phyloP scores from a whole-genome alignment of 2,113 vertebrate species.

The Nothocercus nigrocapillus region DNA sequence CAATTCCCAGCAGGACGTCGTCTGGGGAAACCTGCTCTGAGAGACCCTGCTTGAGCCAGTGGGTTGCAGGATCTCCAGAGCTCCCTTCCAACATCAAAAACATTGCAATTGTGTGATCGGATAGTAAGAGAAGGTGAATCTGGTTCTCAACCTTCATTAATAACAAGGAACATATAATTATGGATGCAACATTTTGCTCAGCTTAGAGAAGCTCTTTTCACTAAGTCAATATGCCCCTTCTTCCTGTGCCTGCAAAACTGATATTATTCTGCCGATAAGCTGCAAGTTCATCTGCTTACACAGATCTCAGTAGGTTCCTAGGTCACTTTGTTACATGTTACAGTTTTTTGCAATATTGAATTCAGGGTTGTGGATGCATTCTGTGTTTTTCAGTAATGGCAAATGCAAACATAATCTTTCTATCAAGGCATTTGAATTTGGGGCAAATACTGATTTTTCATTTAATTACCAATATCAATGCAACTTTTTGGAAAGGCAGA shows the following conservation, averaged over 20 bases:
- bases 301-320: neutral
- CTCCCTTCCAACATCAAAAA: too few species aligned
- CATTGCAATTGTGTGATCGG: neutral
- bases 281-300: neutral
- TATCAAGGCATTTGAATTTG: neutral
- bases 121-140: neutral
- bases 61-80: too few species aligned
- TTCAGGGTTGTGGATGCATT: neutral
- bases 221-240: neutral
- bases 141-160: neutral
- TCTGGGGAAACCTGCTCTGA: too few species aligned
- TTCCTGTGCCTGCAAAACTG: fast-evolving
- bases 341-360: neutral
- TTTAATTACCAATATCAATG: neutral
- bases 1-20: too few species aligned
- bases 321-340: neutral
- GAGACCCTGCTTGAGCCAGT: too few species aligned
- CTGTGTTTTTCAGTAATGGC: neutral
- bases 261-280: neutral
- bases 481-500: neutral
- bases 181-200: neutral
- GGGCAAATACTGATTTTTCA: neutral
- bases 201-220: neutral
- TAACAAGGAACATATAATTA: neutral
- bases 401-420: neutral